phyloP scores from a whole-genome alignment of 2,888 invertebrate genomes.

The Ophraella communa region DNA sequence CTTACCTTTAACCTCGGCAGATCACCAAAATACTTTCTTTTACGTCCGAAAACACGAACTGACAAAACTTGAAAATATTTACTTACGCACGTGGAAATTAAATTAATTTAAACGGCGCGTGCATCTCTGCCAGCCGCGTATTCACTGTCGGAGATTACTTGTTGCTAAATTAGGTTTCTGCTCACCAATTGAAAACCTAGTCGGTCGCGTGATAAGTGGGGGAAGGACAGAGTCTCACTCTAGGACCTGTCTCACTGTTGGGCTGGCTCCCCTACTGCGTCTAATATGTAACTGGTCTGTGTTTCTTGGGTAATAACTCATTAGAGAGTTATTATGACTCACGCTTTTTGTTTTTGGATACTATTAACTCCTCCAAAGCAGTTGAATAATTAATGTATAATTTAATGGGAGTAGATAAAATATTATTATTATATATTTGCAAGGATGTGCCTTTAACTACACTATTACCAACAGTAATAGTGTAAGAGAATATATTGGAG shows the following conservation, averaged over 20 bases:
- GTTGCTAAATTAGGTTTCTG: neutral
- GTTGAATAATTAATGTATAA: no score
- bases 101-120: neutral
- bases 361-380: no score
- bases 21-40: neutral
- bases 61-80: conserved; percentile 1
- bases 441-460: no score
- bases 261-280: neutral
- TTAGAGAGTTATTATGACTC: no score
- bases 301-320: no score
- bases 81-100: no score
- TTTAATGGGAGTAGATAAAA: no score
- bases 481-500: no score
- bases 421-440: no score
- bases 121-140: neutral
- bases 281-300: no score
- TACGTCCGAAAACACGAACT: neutral
- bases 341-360: no score
- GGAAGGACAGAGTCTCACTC: neutral
- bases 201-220: conserved; percentile 3
- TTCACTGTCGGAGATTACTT: neutral
- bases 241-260: neutral
- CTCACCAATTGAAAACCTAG: conserved; percentile 1
- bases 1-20: neutral
- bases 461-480: no score